Conservation (phyloP, 2,797 vertebrate species). For the Dipus sagitta region DNA sequence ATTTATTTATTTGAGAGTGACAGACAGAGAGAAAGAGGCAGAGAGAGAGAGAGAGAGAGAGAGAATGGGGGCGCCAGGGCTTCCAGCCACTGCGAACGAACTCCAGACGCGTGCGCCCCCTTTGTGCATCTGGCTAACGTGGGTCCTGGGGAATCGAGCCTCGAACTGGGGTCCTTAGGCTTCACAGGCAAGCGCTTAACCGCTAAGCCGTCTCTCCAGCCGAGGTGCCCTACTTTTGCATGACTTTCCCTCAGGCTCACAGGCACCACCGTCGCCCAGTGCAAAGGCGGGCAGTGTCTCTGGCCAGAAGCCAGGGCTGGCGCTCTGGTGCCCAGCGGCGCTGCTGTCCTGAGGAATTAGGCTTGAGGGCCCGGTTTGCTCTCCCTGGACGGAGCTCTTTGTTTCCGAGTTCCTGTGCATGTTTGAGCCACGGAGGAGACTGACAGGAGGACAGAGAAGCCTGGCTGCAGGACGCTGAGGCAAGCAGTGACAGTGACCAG, state of each 20-base stretch:
- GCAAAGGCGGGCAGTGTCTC: not conserved
- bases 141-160: too few species aligned
- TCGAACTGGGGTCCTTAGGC: too few species aligned
- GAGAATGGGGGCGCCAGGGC: too few species aligned
- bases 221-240: not conserved
- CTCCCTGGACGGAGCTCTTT: not conserved
- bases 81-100: too few species aligned
- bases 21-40: too few species aligned
- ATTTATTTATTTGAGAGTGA: too few species aligned
- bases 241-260: not conserved
- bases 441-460: not conserved
- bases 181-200: too few species aligned
- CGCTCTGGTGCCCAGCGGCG: not conserved
- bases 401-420: not conserved
- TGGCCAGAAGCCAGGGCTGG: not conserved
- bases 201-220: too few species aligned
- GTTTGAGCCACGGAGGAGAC: not conserved
- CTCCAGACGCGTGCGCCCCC: too few species aligned
- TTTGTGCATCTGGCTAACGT: too few species aligned
- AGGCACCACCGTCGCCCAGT: not conserved
- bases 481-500: not conserved
- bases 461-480: accelerated
- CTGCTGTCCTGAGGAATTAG: not conserved
- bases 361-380: not conserved
- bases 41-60: too few species aligned